Base-by-base conservation (phyloP, 2,113 vertebrate genomes). In the Chloropsis hardwickii region DNA sequence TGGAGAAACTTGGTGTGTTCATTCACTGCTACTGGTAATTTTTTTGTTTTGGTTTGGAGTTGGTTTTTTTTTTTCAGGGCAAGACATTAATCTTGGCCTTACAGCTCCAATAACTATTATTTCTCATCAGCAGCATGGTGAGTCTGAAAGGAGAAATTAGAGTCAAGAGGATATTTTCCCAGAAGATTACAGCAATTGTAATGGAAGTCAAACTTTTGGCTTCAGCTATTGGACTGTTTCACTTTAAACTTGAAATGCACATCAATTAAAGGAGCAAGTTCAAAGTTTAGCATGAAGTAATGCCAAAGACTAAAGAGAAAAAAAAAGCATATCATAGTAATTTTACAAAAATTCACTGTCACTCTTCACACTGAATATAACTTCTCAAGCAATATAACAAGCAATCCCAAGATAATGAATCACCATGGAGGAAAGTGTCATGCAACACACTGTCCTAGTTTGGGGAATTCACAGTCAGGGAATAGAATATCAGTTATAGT, bases 161-260 rank as follows among this genome's bases (percentile, higher is more conserved):
- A 94, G 90, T 94, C 92, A 90, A 96, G 94, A 97, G 86, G 85
- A 29, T 96, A 94, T 97, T 97, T 94, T 93, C 95, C 93, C 95
- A 95, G 95, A 93, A 96, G 95, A 96, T 90, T 95, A 84, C 69
- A 86, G 29, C 79, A 84, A 82, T 93, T 94, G 15, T 64, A 95
- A 81, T 92, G 88, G 83, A 96, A 95, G 96, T 96, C 96, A 96
- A 79, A 86, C 95, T 93, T 88, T 88, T 96, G 96, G 95, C 94
- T 95, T 95, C 83, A 79, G 57, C 37, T 95, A 33, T 88, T 94
- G 88, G 92, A 92, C 79, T 92, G 67, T 86, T 96, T 39, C 1
- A 0, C 80, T 88, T 96, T 92, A 96, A 93, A 93, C 90, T 96
- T 93, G 88, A 94, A 96, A 83, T 71, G 56, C 69, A 23, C 44